Evolutionary conservation across 2,113 vertebrate species (phyloP), one percentile per base, ranked within the genome.

Genomic region (Callospermophilus lateralis): DNA sequence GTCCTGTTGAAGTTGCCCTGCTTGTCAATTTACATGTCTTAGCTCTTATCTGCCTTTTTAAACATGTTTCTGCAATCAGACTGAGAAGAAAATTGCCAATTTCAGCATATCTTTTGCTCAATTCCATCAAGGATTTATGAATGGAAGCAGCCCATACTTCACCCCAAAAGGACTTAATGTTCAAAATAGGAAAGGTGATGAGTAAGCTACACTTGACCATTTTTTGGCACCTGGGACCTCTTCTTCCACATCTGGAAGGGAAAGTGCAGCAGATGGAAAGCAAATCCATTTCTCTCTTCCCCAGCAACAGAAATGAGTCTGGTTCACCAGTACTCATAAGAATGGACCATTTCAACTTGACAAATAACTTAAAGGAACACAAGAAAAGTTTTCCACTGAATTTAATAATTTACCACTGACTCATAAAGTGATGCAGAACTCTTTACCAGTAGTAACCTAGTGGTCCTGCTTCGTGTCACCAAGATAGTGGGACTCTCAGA

Each of bases 41-140:
- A 84, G 89, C 76, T 86, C 39, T 93, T 93, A 28, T 90, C 90
- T 97, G 65, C 83, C 83, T 92, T 91, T 95, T 88, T 92, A 84
- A 87, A 95, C n/a, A 67, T 58, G 22, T 90, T 97, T 32, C 87
- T 97, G 70, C 84, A 93, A 51, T 93, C 84, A 68, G n/a, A 87
- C 45, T 94, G 79, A 90, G 58, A 95, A 90, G 78, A 97, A 63
- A 77, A 51, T 72, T 90, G 17, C 67, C 73, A 55, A 65, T 94
- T 86, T 96, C 6, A n/a, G 78, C 61, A 63, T 84, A 2, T 68
- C 72, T 77, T 73, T 67, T 68, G 85, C 80, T 72, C 34, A 93
- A 6, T 87, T 93, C 55, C 76, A 96, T 74, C 81, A 93, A 72
- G 70, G 65, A 84, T 78, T 96, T 96, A 86, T 88, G 61, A 94